Percentiles rank a stretch among this genome's conserved stretches.
These are phyloP conservation scores for Cyphomyrus discorhynchus DNA, from an alignment of 2,113 vertebrate genomes.

Conservation along the genomic window DNA sequence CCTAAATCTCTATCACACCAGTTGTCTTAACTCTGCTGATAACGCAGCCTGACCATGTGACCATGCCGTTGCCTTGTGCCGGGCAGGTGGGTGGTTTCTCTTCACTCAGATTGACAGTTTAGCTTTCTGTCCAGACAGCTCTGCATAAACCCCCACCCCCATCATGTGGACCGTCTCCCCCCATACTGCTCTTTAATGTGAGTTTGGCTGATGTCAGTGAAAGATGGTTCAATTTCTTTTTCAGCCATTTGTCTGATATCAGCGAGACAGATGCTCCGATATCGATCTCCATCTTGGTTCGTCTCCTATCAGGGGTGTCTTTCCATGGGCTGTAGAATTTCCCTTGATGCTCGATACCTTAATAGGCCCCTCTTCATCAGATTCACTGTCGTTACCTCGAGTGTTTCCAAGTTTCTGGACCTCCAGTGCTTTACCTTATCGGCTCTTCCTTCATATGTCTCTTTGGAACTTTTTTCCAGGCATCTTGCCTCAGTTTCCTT, in stretches of 20 bases:
- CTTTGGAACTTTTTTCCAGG: neutral
- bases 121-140: neutral
- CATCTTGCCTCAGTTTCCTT: neutral
- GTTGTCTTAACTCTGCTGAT: neutral
- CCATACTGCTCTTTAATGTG: neutral
- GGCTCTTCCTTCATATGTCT: neutral
- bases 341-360: neutral
- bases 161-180: neutral
- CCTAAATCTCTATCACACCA: neutral
- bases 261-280: neutral
- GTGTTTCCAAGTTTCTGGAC: neutral
- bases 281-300: neutral
- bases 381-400: neutral
- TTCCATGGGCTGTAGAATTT: neutral
- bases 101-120: neutral
- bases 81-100: neutral
- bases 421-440: neutral
- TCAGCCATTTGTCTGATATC: constrained; percentile 5
- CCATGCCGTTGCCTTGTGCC: neutral
- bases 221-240: constrained; percentile 3
- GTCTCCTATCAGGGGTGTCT: neutral
- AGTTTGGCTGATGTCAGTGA: neutral
- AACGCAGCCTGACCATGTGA: neutral
- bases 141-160: neutral
- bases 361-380: neutral